Evolutionary conservation across 2,113 vertebrate genomes (phyloP).

Genomic region (Ageneiosus marmoratus): DNA sequence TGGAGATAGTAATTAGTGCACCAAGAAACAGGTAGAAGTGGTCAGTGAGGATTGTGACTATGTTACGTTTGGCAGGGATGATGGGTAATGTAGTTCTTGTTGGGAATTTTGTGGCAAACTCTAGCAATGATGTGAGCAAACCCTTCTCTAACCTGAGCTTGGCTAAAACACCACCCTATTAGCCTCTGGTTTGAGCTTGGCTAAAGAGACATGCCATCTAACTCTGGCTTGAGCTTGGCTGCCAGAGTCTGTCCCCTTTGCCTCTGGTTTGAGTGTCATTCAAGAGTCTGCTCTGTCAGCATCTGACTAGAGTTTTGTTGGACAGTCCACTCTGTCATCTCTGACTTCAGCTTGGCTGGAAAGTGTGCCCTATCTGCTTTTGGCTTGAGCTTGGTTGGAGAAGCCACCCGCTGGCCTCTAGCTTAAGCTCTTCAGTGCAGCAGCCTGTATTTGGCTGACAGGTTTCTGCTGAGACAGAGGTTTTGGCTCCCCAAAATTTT

Average conservation of each 20-base stretch:
- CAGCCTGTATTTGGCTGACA: background rate
- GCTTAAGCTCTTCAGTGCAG: background rate
- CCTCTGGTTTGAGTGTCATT: too few relatives aligned
- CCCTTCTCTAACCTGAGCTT: background rate
- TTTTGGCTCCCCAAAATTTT: background rate
- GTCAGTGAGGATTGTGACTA: background rate
- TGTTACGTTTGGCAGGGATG: background rate
- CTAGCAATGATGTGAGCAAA: background rate
- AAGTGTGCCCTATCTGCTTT: too few relatives aligned
- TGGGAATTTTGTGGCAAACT: background rate
- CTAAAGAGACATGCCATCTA: background rate
- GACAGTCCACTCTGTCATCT: too few relatives aligned
- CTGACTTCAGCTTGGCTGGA: too few relatives aligned
- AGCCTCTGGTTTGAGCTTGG: background rate
- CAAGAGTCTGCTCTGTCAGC: too few relatives aligned
- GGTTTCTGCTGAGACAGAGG: background rate
- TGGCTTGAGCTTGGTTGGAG: too few relatives aligned
- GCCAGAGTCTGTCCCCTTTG: too few relatives aligned
- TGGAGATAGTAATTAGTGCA: background rate
- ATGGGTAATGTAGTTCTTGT: background rate
- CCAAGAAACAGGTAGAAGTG: background rate
- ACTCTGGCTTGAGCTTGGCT: too few relatives aligned
- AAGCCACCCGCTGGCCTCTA: too few relatives aligned
- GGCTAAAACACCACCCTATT: background rate
- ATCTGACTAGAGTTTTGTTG: too few relatives aligned